Evolutionary conservation across 2,797 vertebrate genomes (phyloP).

Genomic region (Gallinago solitaria): DNA sequence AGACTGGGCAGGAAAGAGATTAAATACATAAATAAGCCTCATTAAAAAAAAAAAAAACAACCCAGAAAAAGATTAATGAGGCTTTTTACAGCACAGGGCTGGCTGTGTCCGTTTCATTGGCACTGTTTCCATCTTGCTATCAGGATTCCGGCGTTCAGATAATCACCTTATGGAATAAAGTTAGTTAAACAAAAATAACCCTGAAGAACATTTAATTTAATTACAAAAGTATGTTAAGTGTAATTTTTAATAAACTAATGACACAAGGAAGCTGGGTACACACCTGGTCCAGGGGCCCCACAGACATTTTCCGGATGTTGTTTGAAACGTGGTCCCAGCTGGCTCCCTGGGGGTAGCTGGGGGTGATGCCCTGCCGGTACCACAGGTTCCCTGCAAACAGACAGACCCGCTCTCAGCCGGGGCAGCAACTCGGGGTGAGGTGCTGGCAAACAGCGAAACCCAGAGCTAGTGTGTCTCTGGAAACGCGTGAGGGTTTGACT

Average conservation of each 20-base stretch:
- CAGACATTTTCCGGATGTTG: conserved; percentile 92
- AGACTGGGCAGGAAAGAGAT: background rate
- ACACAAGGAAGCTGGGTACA: background rate
- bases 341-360: conserved; percentile 94
- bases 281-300: conserved; percentile 97
- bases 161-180: background rate
- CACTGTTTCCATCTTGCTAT: background rate
- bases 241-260: background rate
- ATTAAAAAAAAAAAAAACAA: background rate
- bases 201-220: background rate
- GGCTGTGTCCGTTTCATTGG: background rate
- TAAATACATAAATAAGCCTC: background rate
- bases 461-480: background rate
- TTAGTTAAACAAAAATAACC: background rate
- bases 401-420: background rate
- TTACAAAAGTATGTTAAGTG: background rate
- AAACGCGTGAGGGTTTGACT: background rate
- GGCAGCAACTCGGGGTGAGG: background rate
- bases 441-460: background rate
- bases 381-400: conserved; percentile 89
- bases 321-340: conserved; percentile 95
- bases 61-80: background rate
- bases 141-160: background rate
- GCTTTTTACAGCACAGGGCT: background rate
- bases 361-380: conserved; percentile 90